phyloP scores from a whole-genome alignment of 2,888 invertebrate genomes.

The Cataglyphis livida region DNA sequence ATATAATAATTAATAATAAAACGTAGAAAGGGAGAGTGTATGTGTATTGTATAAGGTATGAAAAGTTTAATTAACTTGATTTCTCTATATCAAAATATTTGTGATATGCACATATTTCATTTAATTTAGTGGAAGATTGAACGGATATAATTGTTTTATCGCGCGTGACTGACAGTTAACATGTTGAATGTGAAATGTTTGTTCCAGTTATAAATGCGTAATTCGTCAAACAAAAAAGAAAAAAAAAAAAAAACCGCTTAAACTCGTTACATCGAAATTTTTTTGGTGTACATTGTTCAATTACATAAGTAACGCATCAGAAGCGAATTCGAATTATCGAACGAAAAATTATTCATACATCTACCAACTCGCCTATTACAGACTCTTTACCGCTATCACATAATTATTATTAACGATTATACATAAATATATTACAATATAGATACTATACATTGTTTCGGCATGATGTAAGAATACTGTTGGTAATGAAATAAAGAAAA shows the following conservation, averaged over 20 bases:
- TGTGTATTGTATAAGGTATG: not conserved
- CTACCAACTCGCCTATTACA: constrained; percentile 81
- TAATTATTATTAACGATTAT: constrained; percentile 77
- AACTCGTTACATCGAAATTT: not conserved
- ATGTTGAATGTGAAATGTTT: constrained; percentile 18
- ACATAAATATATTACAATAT: constrained; percentile 76
- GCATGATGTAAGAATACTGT: constrained; percentile 81
- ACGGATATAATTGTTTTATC: constrained; percentile 25
- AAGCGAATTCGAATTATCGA: constrained; percentile 74
- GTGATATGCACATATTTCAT: not conserved
- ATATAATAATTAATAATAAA: constrained; percentile 3
- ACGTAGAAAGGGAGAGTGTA: not conserved
- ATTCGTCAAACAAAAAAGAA: constrained; percentile 18
- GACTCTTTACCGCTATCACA: constrained; percentile 81
- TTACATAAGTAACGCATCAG: constrained; percentile 19
- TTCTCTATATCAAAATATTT: constrained; percentile 18
- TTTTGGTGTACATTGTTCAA: not conserved
- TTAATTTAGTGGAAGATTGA: constrained; percentile 31
- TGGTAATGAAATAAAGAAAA: constrained; percentile 83
- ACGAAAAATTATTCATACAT: constrained; percentile 77
- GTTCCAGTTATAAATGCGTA: constrained; percentile 1
- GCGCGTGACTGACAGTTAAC: constrained; percentile 8
- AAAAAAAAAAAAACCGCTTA: constrained; percentile 17
- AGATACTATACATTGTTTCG: constrained; percentile 82
- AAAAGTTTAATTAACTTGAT: constrained; percentile 10